Evolutionary conservation across 2,113 vertebrate species (phyloP).

Genomic region (Alexandromys fortis): DNA sequence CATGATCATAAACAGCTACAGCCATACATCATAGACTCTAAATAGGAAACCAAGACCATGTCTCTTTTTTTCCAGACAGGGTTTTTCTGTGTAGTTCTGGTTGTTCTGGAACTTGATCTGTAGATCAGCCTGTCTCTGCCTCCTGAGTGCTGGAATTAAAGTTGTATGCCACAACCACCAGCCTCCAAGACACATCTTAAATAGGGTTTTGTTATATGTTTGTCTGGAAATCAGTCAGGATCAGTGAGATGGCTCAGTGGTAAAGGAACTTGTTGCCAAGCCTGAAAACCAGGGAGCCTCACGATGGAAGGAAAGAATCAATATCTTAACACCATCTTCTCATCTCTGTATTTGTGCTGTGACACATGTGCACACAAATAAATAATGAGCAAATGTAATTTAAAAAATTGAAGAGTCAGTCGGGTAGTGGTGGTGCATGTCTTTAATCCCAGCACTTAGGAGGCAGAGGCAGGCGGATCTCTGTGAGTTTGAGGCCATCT

Average conservation of each 20-base stretch:
- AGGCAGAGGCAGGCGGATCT: no score
- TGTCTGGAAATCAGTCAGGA: neutral
- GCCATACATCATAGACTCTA: neutral
- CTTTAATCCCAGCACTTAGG: no score
- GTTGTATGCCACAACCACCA: neutral
- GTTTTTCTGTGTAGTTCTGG: neutral
- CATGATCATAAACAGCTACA: neutral
- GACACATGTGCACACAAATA: neutral
- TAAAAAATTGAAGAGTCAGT: neutral
- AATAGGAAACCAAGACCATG: neutral
- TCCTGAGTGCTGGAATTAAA: neutral
- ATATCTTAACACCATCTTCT: neutral
- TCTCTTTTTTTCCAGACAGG: neutral
- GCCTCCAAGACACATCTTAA: neutral
- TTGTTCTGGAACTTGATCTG: neutral
- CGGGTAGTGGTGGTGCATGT: no score
- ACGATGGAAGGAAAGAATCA: neutral
- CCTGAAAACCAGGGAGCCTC: neutral
- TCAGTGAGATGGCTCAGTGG: no score
- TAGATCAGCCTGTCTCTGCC: neutral
- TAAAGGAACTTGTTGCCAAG: neutral
- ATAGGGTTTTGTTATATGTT: neutral
- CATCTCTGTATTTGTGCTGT: no score
- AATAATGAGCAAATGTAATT: neutral
- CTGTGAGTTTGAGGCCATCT: no score